Evolutionary conservation across 2,888 invertebrate species (phyloP).

Genomic region (Eupithecia subumbrata): DNA sequence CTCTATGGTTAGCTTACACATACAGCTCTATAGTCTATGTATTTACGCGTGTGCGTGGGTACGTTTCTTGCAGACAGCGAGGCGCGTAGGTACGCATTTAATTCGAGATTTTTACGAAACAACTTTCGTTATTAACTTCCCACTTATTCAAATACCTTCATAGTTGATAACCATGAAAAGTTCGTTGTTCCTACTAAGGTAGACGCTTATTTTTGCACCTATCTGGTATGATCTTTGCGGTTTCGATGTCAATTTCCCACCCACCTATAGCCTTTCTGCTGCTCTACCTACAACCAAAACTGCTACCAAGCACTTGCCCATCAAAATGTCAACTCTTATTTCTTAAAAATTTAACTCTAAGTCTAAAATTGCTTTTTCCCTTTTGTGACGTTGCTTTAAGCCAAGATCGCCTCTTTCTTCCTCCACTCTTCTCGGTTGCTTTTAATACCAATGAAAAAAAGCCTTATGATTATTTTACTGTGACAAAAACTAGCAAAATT

Average conservation of each 20-base stretch:
- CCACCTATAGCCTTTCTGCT: not conserved
- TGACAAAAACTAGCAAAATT: not conserved
- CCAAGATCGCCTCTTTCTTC: not conserved
- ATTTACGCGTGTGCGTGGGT: conserved; percentile 41
- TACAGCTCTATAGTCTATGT: conserved; percentile 26
- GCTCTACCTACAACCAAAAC: not conserved
- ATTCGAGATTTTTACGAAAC: conserved; percentile 31
- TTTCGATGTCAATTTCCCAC: not conserved
- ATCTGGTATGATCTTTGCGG: not conserved
- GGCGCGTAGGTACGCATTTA: conserved; percentile 51
- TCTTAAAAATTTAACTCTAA: not conserved
- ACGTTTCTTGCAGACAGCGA: conserved; percentile 56
- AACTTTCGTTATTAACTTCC: conserved; percentile 20
- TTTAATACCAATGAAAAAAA: not conserved
- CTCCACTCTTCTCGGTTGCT: not conserved
- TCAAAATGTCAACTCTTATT: not conserved
- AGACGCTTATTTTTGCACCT: not conserved
- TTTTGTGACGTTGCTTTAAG: not conserved
- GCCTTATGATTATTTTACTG: not conserved
- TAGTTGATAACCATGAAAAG: not conserved
- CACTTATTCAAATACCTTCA: not conserved
- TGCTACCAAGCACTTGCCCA: not conserved
- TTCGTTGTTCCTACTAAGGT: not conserved
- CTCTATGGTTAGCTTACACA: conserved; percentile 38
- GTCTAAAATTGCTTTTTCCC: not conserved